Evolutionary conservation across 2,113 vertebrate genomes (phyloP).

Genomic region (Nothocercus julius): DNA sequence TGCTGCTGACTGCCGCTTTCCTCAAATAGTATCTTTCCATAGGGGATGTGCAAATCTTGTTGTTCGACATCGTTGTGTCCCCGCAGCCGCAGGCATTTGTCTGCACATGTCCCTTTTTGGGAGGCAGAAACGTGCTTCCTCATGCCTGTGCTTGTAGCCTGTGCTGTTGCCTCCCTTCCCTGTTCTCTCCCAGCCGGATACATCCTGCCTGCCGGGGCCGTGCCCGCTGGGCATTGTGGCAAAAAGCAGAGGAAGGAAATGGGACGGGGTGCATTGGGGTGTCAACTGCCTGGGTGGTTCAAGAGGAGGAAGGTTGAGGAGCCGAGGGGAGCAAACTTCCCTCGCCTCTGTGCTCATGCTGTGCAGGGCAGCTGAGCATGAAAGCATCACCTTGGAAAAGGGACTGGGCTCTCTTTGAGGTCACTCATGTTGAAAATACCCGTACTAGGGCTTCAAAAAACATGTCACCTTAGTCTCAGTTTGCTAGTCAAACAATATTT

Average conservation of each 20-base stretch:
- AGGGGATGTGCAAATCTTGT: background rate
- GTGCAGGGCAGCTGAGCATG: rapidly evolving
- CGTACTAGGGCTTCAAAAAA: background rate
- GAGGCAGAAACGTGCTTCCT: background rate
- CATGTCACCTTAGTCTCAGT: background rate
- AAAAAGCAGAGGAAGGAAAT: rapidly evolving
- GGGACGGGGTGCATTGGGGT: rapidly evolving
- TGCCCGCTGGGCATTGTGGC: rapidly evolving
- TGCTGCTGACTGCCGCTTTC: background rate
- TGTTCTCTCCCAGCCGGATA: background rate
- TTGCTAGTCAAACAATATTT: background rate
- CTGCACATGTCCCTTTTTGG: background rate
- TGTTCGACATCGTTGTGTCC: background rate
- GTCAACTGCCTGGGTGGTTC: rapidly evolving
- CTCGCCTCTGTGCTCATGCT: rapidly evolving
- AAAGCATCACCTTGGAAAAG: background rate
- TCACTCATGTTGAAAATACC: background rate
- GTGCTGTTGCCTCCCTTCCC: background rate
- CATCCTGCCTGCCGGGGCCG: background rate
- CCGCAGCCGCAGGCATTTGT: background rate
- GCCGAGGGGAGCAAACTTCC: background rate
- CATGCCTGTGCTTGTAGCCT: background rate
- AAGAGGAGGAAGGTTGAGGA: background rate
- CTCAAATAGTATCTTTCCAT: background rate
- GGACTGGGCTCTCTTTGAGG: background rate